Evolutionary conservation across 2,888 invertebrate genomes (phyloP).

Genomic region (Dilophus febrilis): DNA sequence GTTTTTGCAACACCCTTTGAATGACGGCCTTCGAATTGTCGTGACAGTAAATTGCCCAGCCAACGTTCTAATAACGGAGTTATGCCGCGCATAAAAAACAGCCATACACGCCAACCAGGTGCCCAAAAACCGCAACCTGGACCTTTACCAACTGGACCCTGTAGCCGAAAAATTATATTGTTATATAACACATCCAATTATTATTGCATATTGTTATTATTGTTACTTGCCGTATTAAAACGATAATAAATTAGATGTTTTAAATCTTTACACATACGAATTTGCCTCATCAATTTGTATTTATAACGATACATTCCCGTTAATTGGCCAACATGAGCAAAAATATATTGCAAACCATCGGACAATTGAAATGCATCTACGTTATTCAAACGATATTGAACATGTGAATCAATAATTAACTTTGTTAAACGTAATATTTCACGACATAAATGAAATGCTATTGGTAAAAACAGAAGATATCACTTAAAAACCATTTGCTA

Average conservation of each 20-base stretch:
- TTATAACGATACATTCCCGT: conserved; percentile 99
- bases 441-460: conserved; percentile 96
- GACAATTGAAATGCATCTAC: conserved; percentile 98
- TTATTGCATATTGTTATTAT: no score
- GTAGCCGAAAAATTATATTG: conserved; percentile 13
- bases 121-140: conserved; percentile 99
- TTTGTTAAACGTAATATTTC: conserved; percentile 98
- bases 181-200: no score
- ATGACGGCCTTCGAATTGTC: conserved; percentile 98
- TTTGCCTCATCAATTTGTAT: conserved; percentile 96
- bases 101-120: conserved; percentile 98
- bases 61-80: conserved; percentile 95
- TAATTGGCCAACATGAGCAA: conserved; percentile 97
- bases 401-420: conserved; percentile 96
- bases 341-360: conserved; percentile 97
- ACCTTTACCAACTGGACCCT: conserved; percentile 96
- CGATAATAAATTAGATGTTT: conserved; percentile 99
- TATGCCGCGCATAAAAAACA: conserved; percentile 98
- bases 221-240: conserved; percentile 75
- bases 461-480: conserved; percentile 12
- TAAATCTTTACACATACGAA: conserved; percentile 99
- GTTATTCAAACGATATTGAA: conserved; percentile 97
- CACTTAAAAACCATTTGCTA: no score
- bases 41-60: conserved; percentile 95
- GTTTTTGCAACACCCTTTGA: conserved; percentile 99